Conservation (phyloP, 2,113 vertebrate genomes). For the Oncorhynchus nerka region DNA sequence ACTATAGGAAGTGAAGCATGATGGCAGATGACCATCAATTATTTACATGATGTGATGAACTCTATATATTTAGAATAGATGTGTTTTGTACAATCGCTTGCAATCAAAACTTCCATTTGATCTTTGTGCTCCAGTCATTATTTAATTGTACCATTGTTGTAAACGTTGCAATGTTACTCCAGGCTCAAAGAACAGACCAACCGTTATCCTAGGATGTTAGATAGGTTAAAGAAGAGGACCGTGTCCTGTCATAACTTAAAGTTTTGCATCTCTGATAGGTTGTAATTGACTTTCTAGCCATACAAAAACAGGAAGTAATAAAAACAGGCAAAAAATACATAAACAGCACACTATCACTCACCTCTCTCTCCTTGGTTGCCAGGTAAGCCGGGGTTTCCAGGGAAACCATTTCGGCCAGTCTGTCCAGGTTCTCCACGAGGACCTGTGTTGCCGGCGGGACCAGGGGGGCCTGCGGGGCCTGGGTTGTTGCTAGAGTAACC, state of each 20-base stretch:
- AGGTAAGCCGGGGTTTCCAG: slow-evolving; percentile 87
- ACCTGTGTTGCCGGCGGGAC: slow-evolving; percentile 84
- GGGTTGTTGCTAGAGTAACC: slow-evolving; percentile 88
- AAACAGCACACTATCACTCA: slow-evolving; percentile 41
- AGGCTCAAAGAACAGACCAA: too few relatives aligned
- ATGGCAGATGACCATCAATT: background rate
- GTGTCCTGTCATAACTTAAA: too few relatives aligned
- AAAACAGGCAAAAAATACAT: background rate
- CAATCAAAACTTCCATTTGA: background rate
- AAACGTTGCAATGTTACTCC: background rate
- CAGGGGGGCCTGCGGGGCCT: slow-evolving; percentile 88
- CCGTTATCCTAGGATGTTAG: too few relatives aligned
- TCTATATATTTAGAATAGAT: background rate
- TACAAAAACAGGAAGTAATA: background rate
- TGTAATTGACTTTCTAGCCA: background rate
- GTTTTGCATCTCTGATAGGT: background rate
- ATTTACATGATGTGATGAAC: background rate
- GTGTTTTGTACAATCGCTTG: background rate
- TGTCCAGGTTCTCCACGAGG: slow-evolving; percentile 88
- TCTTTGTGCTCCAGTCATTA: background rate
- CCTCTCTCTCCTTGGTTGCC: slow-evolving; percentile 92
- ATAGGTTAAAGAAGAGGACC: too few relatives aligned
- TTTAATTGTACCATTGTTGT: background rate
- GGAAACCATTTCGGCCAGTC: slow-evolving; percentile 86
- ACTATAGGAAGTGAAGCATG: background rate